These are phyloP conservation scores for Lordiphosa andalusiaca DNA, from an alignment of 2,888 invertebrate genomes.

Conservation along the genomic window DNA sequence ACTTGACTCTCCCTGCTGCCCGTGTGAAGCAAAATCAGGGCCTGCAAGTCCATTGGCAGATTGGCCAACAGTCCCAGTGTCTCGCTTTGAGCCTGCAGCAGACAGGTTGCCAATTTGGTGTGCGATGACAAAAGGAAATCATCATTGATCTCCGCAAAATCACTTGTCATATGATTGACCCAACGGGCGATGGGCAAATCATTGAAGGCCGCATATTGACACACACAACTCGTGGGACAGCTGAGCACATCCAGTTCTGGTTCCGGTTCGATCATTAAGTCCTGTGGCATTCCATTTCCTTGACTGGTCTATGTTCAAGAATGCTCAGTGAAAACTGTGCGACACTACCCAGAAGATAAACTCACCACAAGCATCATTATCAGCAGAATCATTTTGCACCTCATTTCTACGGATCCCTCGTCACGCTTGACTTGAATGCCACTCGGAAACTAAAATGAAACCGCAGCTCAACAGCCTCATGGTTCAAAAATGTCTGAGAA, in stretches of 20 bases:
- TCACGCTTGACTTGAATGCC: constrained; percentile 38
- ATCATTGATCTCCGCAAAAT: constrained; percentile 79
- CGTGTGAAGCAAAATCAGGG: constrained; percentile 82
- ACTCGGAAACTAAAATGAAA: constrained; percentile 45
- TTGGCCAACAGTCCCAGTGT: constrained; percentile 78
- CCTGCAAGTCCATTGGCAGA: constrained; percentile 82
- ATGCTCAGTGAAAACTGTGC: background rate
- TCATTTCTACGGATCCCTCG: constrained; percentile 4
- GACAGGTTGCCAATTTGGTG: constrained; percentile 82
- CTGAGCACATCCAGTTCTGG: constrained; percentile 62
- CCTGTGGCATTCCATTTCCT: background rate
- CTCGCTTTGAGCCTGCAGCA: constrained; percentile 81
- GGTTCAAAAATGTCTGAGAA: constrained; percentile 4
- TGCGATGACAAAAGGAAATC: constrained; percentile 79
- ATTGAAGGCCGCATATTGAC: constrained; percentile 82
- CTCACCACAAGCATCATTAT: constrained; percentile 40
- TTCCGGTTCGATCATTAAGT: constrained; percentile 3
- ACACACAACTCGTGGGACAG: constrained; percentile 82
- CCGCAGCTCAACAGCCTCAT: constrained; percentile 2
- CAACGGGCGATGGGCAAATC: constrained; percentile 83
- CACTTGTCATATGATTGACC: constrained; percentile 75
- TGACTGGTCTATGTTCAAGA: constrained; percentile 4
- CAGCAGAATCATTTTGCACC: constrained; percentile 20
- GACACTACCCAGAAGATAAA: background rate
- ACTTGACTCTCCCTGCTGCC: constrained; percentile 78